These are phyloP conservation scores for Conchocele bisecta DNA, from an alignment of 2,888 invertebrate genomes.

Conservation along the genomic window DNA sequence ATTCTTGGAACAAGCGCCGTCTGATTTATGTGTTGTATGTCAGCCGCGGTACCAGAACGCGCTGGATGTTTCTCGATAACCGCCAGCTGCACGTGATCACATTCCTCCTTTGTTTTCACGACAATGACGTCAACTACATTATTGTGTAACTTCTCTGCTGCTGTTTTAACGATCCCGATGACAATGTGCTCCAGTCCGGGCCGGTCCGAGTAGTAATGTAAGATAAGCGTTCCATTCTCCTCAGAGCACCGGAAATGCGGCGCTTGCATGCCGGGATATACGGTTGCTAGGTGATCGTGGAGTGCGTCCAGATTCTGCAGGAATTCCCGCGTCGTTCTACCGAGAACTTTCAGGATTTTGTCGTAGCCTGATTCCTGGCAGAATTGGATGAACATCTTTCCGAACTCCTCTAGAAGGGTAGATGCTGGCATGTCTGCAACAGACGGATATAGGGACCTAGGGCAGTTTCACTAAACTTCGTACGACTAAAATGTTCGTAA, in stretches of 20 bases:
- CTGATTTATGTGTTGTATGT: constrained; percentile 45
- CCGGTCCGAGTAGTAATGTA: constrained; percentile 98
- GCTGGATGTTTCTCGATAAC: constrained; percentile 66
- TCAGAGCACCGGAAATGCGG: constrained; percentile 94
- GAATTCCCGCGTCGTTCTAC: constrained; percentile 97
- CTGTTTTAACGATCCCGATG: constrained; percentile 98
- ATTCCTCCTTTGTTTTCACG: constrained; percentile 94
- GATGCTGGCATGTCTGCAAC: constrained; percentile 70
- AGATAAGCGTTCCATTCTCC: constrained; percentile 84
- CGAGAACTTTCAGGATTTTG: constrained; percentile 96
- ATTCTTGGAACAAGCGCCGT: constrained; percentile 70
- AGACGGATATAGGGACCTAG: no score
- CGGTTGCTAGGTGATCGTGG: constrained; percentile 92
- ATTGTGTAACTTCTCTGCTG: constrained; percentile 92
- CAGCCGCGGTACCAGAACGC: constrained; percentile 4
- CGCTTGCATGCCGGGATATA: constrained; percentile 90
- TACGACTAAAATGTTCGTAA: no score
- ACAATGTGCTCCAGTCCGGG: constrained; percentile 98
- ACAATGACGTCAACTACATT: constrained; percentile 88
- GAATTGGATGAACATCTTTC: constrained; percentile 78
- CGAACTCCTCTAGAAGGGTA: constrained; percentile 77
- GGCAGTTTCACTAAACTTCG: no score
- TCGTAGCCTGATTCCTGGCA: constrained; percentile 90
- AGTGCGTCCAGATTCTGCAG: constrained; percentile 97
- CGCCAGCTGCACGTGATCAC: constrained; percentile 88